phyloP scores from a whole-genome alignment of 2,113 vertebrate species.

The Erythrocercus mccallii region DNA sequence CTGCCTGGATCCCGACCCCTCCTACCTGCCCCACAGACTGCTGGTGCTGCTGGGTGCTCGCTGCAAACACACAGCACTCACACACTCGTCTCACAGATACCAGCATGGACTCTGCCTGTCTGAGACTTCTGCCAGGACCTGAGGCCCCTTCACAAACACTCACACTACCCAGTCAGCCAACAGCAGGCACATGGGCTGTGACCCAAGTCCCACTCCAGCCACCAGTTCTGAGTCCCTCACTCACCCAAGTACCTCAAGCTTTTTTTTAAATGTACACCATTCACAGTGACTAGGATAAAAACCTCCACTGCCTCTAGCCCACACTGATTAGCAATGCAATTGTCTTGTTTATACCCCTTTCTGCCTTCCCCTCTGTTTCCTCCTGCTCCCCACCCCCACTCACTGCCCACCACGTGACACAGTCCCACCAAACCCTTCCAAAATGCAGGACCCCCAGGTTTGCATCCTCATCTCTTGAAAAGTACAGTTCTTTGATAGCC shows the following conservation, averaged over 20 bases:
- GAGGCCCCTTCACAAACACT: background rate
- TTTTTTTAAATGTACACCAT: accelerated
- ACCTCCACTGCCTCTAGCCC: background rate
- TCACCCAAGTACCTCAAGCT: background rate
- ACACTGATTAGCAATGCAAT: background rate
- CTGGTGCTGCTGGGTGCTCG: background rate
- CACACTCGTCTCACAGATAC: accelerated
- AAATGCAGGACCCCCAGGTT: background rate
- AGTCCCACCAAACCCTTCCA: background rate
- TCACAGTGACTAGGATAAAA: background rate
- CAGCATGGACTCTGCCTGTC: background rate
- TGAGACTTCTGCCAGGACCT: accelerated
- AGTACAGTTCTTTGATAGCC: background rate
- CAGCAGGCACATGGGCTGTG: accelerated
- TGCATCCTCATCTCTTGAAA: background rate
- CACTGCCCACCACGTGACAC: background rate
- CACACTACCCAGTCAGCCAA: background rate
- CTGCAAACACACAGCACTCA: accelerated
- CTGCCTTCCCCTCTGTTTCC: accelerated
- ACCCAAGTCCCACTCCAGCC: background rate
- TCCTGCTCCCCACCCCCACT: background rate
- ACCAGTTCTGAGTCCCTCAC: background rate
- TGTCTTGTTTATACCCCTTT: background rate
- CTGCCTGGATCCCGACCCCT: background rate
- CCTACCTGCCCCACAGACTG: background rate